Evolutionary conservation across 1,140 invertebrate genomes (phyloP), one percentile per base, ranked within the genome.

Genomic region (Megalonaias nervosa): DNA sequence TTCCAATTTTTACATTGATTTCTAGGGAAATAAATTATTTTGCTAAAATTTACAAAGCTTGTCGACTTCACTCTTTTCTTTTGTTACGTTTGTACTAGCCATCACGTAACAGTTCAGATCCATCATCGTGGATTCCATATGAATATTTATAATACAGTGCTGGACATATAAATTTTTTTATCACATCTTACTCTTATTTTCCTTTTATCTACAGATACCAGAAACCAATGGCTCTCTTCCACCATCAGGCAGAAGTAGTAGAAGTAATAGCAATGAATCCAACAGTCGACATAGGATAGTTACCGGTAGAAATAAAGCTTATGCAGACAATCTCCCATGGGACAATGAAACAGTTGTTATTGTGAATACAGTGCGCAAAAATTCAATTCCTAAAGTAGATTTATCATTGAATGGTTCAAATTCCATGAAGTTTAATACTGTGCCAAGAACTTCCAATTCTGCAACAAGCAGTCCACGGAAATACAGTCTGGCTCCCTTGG

Each of bases 331-430:
- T 58, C 66, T 89, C n/a, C 79, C 81, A 6, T 87, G 84, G 84
- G 88, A 88, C 57, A 86, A 88, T 68, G 86, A 89, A 14, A 80
- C 80, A 60, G 86, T 87, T 14, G 77, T 86, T 19, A 83, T 87
- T 73, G 81, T 87, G 21, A 86, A 84, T 55, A 9, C 38, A 48
- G 38, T 48, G 55, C 59, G 31, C 65, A 62, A 58, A 71, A 71
- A 57, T 78, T 73, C 31, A 77, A 77, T 38, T 38, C 74, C 21
- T 65, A 67, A 58, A 62, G 66, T 68, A 67, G 70, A 70, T 67
- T 74, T 67, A 71, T 48, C 26, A 48, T 69, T 48, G 67, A 70
- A 16, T 26, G 31, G 31, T 5, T 14, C 70, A 16, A 72, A 73
- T 55, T 61, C 75, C 19, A 76, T 59, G 48, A 79, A 71, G 19